Conservation (phyloP, 2,113 vertebrate genomes). For the Apteryx owenii region DNA sequence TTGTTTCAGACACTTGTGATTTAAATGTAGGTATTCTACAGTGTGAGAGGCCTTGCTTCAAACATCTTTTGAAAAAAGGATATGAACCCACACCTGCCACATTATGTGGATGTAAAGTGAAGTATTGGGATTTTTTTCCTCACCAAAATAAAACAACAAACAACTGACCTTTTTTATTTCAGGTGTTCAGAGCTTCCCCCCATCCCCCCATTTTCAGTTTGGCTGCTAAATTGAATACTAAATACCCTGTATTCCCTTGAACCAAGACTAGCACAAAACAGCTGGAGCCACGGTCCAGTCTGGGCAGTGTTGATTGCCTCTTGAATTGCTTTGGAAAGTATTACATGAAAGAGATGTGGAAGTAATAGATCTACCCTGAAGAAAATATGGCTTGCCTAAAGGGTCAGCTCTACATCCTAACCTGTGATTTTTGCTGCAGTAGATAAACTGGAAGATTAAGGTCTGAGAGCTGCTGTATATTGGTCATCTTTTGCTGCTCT, state of each 20-base stretch:
- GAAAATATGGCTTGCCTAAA: not conserved
- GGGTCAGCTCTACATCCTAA: not conserved
- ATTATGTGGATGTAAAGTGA: not conserved
- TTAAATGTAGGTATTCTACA: not conserved
- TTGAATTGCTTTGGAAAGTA: not conserved
- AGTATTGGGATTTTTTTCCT: not conserved
- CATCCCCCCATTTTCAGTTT: not conserved
- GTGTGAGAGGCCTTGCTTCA: conserved; percentile 25
- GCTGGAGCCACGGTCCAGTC: not conserved
- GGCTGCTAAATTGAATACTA: not conserved
- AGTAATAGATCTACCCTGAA: not conserved
- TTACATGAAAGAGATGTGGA: not conserved
- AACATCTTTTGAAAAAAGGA: not conserved
- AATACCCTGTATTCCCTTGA: not conserved
- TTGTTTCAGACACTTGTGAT: conserved; percentile 7
- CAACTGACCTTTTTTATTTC: not conserved
- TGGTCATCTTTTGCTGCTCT: not conserved
- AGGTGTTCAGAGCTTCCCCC: not conserved
- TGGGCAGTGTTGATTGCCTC: not conserved
- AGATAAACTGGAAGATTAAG: not conserved
- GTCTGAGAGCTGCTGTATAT: not conserved
- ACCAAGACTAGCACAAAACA: not conserved
- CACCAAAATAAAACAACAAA: conserved; percentile 27
- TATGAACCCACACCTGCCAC: not conserved
- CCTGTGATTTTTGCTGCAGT: not conserved